Conservation (phyloP, 2,888 invertebrate species). For the Phania funesta region DNA sequence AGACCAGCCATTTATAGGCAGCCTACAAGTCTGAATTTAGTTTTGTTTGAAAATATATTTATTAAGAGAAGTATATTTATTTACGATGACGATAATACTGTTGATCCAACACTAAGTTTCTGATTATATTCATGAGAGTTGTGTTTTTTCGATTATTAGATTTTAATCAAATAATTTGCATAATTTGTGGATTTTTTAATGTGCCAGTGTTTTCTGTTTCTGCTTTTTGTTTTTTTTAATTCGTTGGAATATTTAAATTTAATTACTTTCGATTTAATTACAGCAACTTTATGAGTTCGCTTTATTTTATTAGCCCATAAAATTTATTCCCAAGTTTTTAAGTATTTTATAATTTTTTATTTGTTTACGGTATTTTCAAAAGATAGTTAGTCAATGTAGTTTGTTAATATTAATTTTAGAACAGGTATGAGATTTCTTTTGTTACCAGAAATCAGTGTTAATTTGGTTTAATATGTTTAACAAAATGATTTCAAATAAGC, state of each 20-base stretch:
- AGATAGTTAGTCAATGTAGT: constrained; percentile 38
- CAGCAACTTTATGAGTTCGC: constrained; percentile 56
- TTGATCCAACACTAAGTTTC: constrained; percentile 49
- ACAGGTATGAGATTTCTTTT: not conserved
- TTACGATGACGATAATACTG: constrained; percentile 35
- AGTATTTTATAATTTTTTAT: constrained; percentile 38
- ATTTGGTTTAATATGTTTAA: not conserved
- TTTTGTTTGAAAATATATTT: constrained; percentile 45
- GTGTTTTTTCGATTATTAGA: constrained; percentile 47
- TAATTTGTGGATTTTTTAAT: constrained; percentile 41
- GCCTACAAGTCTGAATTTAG: constrained; percentile 14
- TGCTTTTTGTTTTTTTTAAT: constrained; percentile 29
- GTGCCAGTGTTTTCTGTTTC: not conserved
- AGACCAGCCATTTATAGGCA: no score
- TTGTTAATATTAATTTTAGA: constrained; percentile 38
- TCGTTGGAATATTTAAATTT: constrained; percentile 65
- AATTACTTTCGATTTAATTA: constrained; percentile 65
- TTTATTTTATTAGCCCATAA: constrained; percentile 52
- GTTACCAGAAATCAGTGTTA: constrained; percentile 16
- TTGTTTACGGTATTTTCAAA: constrained; percentile 54
- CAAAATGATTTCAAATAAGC: not conserved
- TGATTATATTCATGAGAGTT: constrained; percentile 21
- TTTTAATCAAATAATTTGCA: constrained; percentile 64
- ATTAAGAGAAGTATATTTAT: constrained; percentile 36
- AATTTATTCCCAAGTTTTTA: constrained; percentile 29